Conservation (phyloP, 2,888 invertebrate species). For the Campoletis raptor region DNA sequence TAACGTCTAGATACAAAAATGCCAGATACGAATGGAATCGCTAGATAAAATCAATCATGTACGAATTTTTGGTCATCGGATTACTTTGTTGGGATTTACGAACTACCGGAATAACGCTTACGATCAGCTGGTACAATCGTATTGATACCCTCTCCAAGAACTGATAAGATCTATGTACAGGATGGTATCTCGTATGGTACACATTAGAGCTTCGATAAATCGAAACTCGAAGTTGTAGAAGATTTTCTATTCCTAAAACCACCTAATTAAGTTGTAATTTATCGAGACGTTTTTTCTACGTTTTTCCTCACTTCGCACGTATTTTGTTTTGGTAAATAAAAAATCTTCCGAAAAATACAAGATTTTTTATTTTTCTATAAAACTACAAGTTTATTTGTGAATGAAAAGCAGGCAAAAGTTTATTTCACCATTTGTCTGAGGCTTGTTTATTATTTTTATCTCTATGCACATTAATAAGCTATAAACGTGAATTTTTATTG, state of each 20-base stretch:
- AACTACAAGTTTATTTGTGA: too few species aligned
- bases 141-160: neutral
- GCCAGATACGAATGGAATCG: neutral
- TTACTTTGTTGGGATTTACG: neutral
- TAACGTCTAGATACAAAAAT: neutral
- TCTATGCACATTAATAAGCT: too few species aligned
- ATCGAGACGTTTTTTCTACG: neutral
- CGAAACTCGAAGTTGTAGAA: neutral
- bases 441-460: too few species aligned
- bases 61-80: neutral
- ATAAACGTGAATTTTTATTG: too few species aligned
- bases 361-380: too few species aligned
- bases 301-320: neutral
- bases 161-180: neutral
- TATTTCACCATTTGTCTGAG: too few species aligned
- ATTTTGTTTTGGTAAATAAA: neutral
- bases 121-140: slow-evolving; percentile 7
- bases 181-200: neutral
- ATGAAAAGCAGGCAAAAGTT: neutral
- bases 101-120: slow-evolving; percentile 9
- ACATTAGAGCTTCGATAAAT: neutral
- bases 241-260: neutral
- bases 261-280: neutral
- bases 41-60: neutral
- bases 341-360: neutral